Evolutionary conservation across 2,797 vertebrate species (phyloP).

Genomic region (Pyrrhura leucotis): DNA sequence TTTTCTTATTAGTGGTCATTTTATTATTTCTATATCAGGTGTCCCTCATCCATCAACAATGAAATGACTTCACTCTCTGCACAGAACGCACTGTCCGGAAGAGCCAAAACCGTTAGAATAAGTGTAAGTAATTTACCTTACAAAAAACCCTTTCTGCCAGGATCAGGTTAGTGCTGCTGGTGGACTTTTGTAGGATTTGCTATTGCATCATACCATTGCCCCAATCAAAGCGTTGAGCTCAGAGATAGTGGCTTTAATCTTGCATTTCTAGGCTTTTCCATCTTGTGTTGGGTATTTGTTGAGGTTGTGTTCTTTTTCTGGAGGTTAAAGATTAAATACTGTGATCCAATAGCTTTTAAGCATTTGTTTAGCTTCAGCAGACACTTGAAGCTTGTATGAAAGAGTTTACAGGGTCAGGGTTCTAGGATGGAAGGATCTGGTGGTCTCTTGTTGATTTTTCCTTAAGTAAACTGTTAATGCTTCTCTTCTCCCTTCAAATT

Average conservation of each 20-base stretch:
- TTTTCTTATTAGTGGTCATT: neutral
- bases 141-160: neutral
- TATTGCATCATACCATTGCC: neutral
- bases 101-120: slow-evolving; percentile 35
- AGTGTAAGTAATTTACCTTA: slow-evolving; percentile 68
- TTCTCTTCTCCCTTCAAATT: neutral
- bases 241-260: neutral
- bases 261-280: neutral
- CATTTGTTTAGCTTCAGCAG: neutral
- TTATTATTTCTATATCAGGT: slow-evolving; percentile 65
- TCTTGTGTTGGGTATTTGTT: neutral
- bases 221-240: neutral
- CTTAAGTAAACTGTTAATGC: neutral
- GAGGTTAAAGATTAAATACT: neutral
- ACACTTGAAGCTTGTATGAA: neutral
- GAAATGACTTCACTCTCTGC: slow-evolving; percentile 41
- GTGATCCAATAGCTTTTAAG: neutral
- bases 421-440: neutral
- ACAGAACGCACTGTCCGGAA: slow-evolving; percentile 40
- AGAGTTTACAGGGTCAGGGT: neutral
- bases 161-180: neutral
- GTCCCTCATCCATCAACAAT: slow-evolving; percentile 41
- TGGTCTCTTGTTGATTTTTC: neutral
- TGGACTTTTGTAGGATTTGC: neutral
- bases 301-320: neutral